Evolutionary conservation across 2,888 invertebrate genomes (phyloP), one percentile per base, ranked within the genome.

Genomic region (Tetragonula carbonaria): DNA sequence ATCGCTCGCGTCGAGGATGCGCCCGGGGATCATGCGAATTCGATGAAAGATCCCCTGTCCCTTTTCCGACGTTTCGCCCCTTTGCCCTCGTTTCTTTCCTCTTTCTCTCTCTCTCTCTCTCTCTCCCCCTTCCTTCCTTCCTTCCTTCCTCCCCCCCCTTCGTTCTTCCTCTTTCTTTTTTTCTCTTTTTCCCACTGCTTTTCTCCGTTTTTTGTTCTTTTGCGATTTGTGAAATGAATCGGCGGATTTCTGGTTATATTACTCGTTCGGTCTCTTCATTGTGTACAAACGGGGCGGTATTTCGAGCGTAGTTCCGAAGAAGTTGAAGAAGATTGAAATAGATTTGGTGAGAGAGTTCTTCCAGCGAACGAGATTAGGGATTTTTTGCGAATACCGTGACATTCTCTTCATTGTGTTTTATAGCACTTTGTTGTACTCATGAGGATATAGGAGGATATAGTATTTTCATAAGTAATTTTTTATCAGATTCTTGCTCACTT

Each of bases 1-100:
- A 81, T 81, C 78, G 80, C 75, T 65, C 78, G 68, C 74, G 70
- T 77, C 76, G 84, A 74, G 78, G 74, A 77, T 76, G 68, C 78
- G 68, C 74, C 23, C 21, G 21, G n/a, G 45, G 68, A 66, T 71
- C 65, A 72, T 68, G 80, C 71, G 75, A 80, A 73, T 23, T 78
- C 51, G 33, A 74, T 63, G 62, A 63, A 57, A 73, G 68, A 72
- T 59, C 11, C 50, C 55, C 51, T 63, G 66, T 55, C 66, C 55
- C 59, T 65, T n/a, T 82, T 63, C 18, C n/a, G 16, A 23, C 57
- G 45, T 67, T 80, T 63, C 38, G 5, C 59, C 73, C 4, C 18
- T 13, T 14, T 28, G n/a, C 18, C 14, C n/a, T 16, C 18, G 33
- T 51, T 45, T 62, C 28, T 16, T 3, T 51, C 18, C 18, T 18